Evolutionary conservation across 2,797 vertebrate genomes (phyloP).

Genomic region (Ptychobarbus kaznakovi): DNA sequence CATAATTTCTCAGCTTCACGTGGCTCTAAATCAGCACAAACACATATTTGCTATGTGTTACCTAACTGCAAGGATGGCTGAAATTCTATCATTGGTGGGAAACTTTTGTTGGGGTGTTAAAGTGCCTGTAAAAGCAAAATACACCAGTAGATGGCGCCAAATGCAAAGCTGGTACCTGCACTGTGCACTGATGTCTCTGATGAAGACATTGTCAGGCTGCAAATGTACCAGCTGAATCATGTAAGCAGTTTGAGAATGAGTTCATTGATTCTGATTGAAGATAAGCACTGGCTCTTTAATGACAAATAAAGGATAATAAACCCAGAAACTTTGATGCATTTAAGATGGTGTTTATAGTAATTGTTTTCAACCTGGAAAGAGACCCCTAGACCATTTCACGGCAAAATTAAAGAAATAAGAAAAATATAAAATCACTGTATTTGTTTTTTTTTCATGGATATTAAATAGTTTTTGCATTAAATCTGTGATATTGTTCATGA

Average conservation of each 20-base stretch:
- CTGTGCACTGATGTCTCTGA: constrained; percentile 14
- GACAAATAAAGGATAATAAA: constrained; percentile 25
- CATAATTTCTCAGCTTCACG: constrained; percentile 10
- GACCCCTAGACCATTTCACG: not conserved
- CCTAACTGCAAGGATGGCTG: not conserved
- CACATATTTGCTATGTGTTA: constrained; percentile 17
- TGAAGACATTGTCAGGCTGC: constrained; percentile 7
- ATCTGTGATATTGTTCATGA: not conserved
- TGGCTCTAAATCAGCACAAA: constrained; percentile 22
- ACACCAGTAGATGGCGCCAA: constrained; percentile 24
- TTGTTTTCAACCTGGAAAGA: not conserved
- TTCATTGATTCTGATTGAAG: not conserved
- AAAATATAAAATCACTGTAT: not conserved
- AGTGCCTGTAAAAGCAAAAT: constrained; percentile 27
- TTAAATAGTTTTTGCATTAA: not conserved
- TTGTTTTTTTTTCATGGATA: not conserved
- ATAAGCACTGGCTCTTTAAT: constrained; percentile 11
- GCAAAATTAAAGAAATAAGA: not conserved
- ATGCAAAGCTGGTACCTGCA: constrained; percentile 18
- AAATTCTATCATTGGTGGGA: not conserved
- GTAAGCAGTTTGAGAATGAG: not conserved
- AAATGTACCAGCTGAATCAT: constrained; percentile 12
- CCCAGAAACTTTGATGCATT: not conserved
- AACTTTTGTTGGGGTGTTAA: not conserved
- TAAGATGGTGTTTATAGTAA: constrained; percentile 1